Percentiles rank a stretch among this genome's conserved stretches.
phyloP scores from a whole-genome alignment of 2,888 invertebrate species.

The Eupelmus urozonus region DNA sequence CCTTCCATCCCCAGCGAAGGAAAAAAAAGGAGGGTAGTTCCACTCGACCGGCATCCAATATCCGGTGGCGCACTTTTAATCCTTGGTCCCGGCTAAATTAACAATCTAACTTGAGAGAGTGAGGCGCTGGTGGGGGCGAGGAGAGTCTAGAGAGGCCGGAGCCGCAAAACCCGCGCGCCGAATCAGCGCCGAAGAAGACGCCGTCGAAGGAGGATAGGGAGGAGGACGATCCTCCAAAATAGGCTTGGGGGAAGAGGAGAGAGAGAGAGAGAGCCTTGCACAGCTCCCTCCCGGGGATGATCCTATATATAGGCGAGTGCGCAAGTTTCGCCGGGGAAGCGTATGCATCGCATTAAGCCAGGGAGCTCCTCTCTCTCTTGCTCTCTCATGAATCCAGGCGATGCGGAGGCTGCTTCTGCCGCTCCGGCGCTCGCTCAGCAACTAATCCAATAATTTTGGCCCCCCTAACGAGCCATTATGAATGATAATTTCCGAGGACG shows the following conservation, averaged over 20 bases:
- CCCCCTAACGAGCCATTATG: conserved; percentile 60
- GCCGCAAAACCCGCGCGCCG: conserved; percentile 47
- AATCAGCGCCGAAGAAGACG: conserved; percentile 25
- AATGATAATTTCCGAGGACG: conserved; percentile 56
- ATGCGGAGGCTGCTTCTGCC: background rate
- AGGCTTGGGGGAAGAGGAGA: background rate
- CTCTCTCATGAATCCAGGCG: conserved; percentile 37
- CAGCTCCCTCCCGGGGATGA: background rate
- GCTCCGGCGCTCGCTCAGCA: conserved; percentile 39
- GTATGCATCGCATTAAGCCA: conserved; percentile 56
- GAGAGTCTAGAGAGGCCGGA: conserved; percentile 2
- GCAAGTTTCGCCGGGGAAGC: conserved; percentile 48
- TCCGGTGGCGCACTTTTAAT: conserved; percentile 48
- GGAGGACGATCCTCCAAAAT: conserved; percentile 13
- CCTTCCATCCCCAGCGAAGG: too few relatives aligned
- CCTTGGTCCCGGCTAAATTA: conserved; percentile 44
- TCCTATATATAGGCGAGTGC: conserved; percentile 1
- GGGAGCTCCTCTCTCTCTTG: conserved; percentile 11
- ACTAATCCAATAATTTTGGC: conserved; percentile 59
- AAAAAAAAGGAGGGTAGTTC: background rate
- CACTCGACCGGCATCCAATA: conserved; percentile 24
- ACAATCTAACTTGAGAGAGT: conserved; percentile 59
- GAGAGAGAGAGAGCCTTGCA: background rate
- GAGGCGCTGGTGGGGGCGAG: too few relatives aligned
- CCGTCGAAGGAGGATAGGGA: conserved; percentile 7